Evolutionary conservation across 2,797 vertebrate species (phyloP).

Genomic region (Melanitta fusca): DNA sequence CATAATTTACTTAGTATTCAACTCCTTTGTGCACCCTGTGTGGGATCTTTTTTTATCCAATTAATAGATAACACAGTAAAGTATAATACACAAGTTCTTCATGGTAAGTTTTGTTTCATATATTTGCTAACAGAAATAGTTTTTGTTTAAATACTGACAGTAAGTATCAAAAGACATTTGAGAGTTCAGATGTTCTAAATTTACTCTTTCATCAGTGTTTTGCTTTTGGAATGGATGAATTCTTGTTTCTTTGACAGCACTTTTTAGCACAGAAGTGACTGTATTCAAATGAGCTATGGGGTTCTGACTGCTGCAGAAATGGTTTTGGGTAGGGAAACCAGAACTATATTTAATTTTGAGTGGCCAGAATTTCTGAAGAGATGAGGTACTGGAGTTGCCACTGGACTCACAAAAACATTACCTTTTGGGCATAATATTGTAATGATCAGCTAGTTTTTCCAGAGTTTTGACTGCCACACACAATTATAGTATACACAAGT

Average conservation of each 20-base stretch:
- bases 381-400: neutral
- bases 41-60: neutral
- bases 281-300: neutral
- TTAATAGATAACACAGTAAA: neutral
- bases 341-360: neutral
- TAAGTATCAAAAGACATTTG: neutral
- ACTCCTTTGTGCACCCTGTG: neutral
- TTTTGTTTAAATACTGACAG: neutral
- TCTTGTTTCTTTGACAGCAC: neutral
- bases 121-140: neutral
- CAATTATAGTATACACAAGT: neutral
- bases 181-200: neutral
- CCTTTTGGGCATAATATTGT: neutral
- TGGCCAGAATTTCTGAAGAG: neutral
- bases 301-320: neutral
- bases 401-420: neutral
- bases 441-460: neutral
- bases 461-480: neutral
- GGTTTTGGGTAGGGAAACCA: neutral
- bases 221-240: neutral
- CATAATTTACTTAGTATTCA: neutral
- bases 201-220: neutral
- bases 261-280: neutral
- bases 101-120: neutral
- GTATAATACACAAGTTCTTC: neutral